Evolutionary conservation across 2,113 vertebrate genomes (phyloP), one percentile per base, ranked within the genome.

Genomic region (Ploceus nigricollis): DNA sequence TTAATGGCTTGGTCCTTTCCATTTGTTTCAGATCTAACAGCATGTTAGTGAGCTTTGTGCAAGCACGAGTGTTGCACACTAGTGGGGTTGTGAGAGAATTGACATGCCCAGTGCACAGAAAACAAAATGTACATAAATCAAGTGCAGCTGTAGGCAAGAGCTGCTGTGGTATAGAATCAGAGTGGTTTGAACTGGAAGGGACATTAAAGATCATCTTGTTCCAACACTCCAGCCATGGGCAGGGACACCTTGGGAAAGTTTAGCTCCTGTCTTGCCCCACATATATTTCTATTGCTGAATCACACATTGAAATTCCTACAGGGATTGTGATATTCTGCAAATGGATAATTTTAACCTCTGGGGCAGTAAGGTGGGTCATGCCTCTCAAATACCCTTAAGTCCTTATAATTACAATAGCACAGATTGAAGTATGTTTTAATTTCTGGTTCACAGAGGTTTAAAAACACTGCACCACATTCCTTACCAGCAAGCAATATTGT

Each of bases 61-160:
- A 35, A 66, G 44, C 18, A 12, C 0, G 0, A 42, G 20, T 58
- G 30, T 7, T 58, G 50, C 18, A 47, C 15, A 7, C 19, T 14
- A 65, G 7, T 35, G 18, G 31, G 28, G 39, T 22, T 66, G 39
- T 47, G 65, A 77, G 35, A 45, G 14, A 2, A 1, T 2, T 64
- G 60, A 28, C 17, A 10, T 30, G n/a, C 23, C 50, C 75, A 86
- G 30, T 31, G 40, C 22, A 44, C 21, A 31, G 20, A 53, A 80
- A 83, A 37, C 53, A 82, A 86, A 91, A 77, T 21, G 17, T 27
- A 19, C 12, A 15, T 42, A 58, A 58, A 70, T 61, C 27, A 37
- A 73, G 8, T 25, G 44, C 37, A 54, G 6, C 40, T 2, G 2
- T 45, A 84, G 83, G 24, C 28, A 68, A 50, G 45, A 71, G n/a